Evolutionary conservation across 2,113 vertebrate species (phyloP).

Genomic region (Guaruba guarouba): DNA sequence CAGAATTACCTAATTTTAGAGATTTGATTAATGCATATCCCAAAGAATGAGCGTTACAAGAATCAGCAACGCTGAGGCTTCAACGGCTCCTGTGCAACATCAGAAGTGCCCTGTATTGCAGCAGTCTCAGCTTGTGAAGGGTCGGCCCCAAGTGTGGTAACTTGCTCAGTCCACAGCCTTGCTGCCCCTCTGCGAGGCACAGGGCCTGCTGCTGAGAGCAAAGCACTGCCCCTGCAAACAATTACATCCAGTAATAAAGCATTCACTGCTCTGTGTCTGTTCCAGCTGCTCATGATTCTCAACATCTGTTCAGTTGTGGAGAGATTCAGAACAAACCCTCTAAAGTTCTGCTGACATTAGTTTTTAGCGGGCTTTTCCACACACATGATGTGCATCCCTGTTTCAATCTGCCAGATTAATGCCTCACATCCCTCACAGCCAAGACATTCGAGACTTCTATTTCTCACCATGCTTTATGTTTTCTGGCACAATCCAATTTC

Average conservation of each 20-base stretch:
- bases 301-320: not conserved
- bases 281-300: not conserved
- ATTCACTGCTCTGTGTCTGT: not conserved
- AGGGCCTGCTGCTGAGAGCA: not conserved
- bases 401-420: not conserved
- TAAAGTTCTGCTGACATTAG: not conserved
- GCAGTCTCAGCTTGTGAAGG: rapidly evolving
- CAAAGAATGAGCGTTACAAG: not conserved
- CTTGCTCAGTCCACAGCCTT: not conserved
- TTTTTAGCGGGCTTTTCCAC: not conserved
- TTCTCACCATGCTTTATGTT: not conserved
- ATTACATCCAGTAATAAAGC: not conserved
- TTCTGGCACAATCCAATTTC: not conserved
- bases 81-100: not conserved
- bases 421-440: not conserved
- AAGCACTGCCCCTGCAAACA: not conserved
- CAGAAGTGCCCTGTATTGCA: not conserved
- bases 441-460: not conserved
- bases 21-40: not conserved
- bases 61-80: not conserved
- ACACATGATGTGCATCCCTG: not conserved
- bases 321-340: not conserved
- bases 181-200: not conserved
- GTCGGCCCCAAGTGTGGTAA: rapidly evolving
- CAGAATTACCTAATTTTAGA: not conserved